Evolutionary conservation across 1,140 invertebrate species (phyloP), one percentile per base, ranked within the genome.

Genomic region (Drosophila watanabei): DNA sequence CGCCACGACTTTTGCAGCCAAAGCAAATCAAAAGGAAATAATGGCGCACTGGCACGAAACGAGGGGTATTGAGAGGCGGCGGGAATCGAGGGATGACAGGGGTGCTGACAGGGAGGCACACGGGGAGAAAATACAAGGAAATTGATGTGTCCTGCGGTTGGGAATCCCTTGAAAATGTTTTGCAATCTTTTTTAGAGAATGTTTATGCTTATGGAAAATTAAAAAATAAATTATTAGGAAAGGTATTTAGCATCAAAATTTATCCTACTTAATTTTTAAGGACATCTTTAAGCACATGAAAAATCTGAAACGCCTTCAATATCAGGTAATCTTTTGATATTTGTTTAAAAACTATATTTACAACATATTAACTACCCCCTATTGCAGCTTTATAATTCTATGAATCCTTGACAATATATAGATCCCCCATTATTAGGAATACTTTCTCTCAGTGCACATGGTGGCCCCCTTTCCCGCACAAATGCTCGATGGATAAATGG

Each of bases 11-110:
- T 90, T 89, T 81, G 81, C 85, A 81, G 85, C 81, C 85, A 82
- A 84, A 86, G 82, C 86, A 90, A 89, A 89, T 89, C 82, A 89
- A 90, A 90, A 79, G 86, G 85, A 89, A 89, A 82, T 89, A 89
- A 89, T 89, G 86, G 86, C 51, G 79, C 68, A 82, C 60, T 72
- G 80, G 75, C 75, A 79, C 37, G 68, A 71, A 46, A 39, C 49
- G 37, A 46, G 52, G 20, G 52, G 45, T n/a, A 57, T 70, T 9
- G 66, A 63, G 35, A 16, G 20, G 39, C 9, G n/a, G 60, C 6
- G 30, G 30, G 60, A 43, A 43, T 30, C 37, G 28, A 51, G 49
- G 18, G 49, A 41, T 8, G 5, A 45, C 49, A 6, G 59, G 45
- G 33, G 5, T 16, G 61, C 39, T 51, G 63, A 45, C 33, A 54